phyloP scores from a whole-genome alignment of 2,888 invertebrate species.

The Frankliniella intonsa region DNA sequence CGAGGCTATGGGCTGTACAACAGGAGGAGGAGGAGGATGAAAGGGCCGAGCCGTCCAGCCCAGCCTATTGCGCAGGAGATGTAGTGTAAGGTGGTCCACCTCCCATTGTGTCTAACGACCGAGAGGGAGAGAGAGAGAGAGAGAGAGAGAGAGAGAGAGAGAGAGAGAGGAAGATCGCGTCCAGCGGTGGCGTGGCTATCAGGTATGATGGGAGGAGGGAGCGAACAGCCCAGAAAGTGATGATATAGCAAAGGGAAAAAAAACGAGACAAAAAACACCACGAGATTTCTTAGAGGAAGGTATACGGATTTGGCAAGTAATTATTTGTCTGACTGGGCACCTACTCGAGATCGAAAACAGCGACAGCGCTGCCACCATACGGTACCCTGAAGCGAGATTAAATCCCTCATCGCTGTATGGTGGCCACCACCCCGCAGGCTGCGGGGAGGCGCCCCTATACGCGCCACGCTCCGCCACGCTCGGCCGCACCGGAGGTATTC shows the following conservation, averaged over 20 bases:
- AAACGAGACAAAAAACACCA: no score
- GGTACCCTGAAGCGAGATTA: no score
- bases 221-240: no score
- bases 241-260: no score
- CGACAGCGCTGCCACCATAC: no score
- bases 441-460: background rate
- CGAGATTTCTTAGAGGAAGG: no score
- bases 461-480: background rate
- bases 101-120: background rate
- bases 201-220: background rate
- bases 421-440: no score
- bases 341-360: no score
- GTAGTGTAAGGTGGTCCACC: background rate
- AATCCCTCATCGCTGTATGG: no score
- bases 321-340: no score
- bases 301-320: no score
- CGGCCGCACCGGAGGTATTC: background rate
- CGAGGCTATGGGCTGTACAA: no score
- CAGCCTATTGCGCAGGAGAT: background rate
- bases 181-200: background rate
- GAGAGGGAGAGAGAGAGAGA: background rate
- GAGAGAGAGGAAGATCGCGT: background rate
- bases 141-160: background rate
- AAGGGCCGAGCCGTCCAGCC: background rate
- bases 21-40: background rate